These are phyloP conservation scores for Bos taurus DNA, from an alignment of 2,113 vertebrate genomes.

Conservation along the genomic window ARS-UCD2.0 NC_037338.1:96478001-96478500, in stretches of 20 bases:
- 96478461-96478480: neutral
- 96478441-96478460: neutral
- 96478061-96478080: constrained; percentile 7
- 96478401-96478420: neutral
- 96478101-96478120: constrained; percentile 27
- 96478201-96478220: neutral
- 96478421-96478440: neutral
- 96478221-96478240: neutral
- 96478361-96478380: neutral
- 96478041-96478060: neutral
- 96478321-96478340: neutral
- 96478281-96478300: neutral
- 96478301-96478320: neutral
- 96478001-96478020: neutral
- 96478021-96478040: neutral
- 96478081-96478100: neutral
- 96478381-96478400: neutral
- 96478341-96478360: neutral
- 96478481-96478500: neutral
- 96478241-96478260: neutral
- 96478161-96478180: neutral
- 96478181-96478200: neutral
- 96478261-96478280: neutral
- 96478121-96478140: neutral
- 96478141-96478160: neutral